phyloP scores from a whole-genome alignment of 1,140 invertebrate genomes.

The Rhynchophorus ferrugineus region DNA sequence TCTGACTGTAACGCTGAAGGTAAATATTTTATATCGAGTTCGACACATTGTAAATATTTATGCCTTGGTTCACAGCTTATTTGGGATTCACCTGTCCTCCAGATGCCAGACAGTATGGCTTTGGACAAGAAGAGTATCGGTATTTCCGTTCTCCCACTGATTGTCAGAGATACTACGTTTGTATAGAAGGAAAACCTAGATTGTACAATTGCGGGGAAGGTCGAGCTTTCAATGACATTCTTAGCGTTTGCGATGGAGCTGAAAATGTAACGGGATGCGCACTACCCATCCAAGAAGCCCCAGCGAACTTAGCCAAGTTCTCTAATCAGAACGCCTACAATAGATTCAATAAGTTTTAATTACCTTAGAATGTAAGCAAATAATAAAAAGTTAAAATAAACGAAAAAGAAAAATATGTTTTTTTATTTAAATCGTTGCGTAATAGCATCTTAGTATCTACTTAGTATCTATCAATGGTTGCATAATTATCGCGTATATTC shows the following conservation, averaged over 20 bases:
- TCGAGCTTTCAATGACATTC: slow-evolving; percentile 71
- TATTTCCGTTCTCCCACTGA: slow-evolving; percentile 53
- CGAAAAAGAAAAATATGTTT: neutral
- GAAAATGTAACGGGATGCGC: slow-evolving; percentile 71
- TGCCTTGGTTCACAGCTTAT: slow-evolving; percentile 44
- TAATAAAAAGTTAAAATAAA: neutral
- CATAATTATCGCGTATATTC: too few relatives aligned
- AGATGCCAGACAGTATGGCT: slow-evolving; percentile 41
- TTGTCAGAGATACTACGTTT: slow-evolving; percentile 77
- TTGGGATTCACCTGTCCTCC: slow-evolving; percentile 61
- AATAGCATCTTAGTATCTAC: too few relatives aligned
- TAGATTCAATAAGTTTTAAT: slow-evolving; percentile 12
- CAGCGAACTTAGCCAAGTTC: slow-evolving; percentile 12
- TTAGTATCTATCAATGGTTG: too few relatives aligned
- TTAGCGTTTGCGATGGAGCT: slow-evolving; percentile 64
- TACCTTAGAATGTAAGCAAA: too few relatives aligned
- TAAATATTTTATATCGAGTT: slow-evolving; percentile 32
- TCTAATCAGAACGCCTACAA: slow-evolving; percentile 17
- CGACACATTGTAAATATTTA: neutral
- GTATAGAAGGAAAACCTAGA: slow-evolving; percentile 63
- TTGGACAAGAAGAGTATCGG: slow-evolving; percentile 46
- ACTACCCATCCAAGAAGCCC: slow-evolving; percentile 9
- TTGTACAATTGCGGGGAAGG: slow-evolving; percentile 68
- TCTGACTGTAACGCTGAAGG: slow-evolving; percentile 68
- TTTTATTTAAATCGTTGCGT: too few relatives aligned